A percentile compares a stretch with the other conserved stretches of the same genome.
Conservation (phyloP, 2,113 vertebrate species). For the Pyxicephalus adspersus region DNA sequence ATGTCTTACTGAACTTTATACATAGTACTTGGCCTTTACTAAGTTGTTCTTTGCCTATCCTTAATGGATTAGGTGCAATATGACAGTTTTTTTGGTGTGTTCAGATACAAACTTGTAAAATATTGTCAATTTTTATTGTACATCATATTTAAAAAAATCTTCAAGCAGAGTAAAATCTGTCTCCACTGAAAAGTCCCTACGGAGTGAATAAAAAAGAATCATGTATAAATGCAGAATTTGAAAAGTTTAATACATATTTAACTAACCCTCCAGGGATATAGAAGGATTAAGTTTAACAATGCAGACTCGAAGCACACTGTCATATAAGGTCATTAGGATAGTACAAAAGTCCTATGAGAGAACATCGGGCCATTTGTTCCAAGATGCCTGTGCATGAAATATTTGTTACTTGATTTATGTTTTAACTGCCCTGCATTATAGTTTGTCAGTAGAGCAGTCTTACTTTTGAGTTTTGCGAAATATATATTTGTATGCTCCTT, state of each 20-base stretch:
- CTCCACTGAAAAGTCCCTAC: neutral
- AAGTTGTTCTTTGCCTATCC: no score
- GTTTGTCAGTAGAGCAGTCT: neutral
- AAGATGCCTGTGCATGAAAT: neutral
- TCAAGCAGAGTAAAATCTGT: neutral
- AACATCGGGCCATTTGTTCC: slow-evolving; percentile 2
- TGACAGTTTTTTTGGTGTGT: no score
- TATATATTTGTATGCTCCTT: neutral
- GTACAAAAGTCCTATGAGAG: slow-evolving; percentile 14
- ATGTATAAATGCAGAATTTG: neutral
- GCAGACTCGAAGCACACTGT: neutral
- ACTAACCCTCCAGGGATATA: slow-evolving; percentile 16
- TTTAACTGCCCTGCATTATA: neutral
- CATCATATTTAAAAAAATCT: neutral
- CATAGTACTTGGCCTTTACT: no score
- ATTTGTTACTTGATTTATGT: neutral
- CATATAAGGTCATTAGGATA: slow-evolving; percentile 25
- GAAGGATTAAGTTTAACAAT: slow-evolving; percentile 17
- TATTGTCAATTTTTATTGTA: no score
- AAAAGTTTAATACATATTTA: slow-evolving; percentile 40
- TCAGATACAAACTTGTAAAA: no score
- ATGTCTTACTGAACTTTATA: no score
- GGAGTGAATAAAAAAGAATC: slow-evolving; percentile 13
- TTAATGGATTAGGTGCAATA: no score
- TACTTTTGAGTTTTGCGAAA: neutral